Evolutionary conservation across 2,113 vertebrate genomes (phyloP).

Genomic region (Hippolais icterina): DNA sequence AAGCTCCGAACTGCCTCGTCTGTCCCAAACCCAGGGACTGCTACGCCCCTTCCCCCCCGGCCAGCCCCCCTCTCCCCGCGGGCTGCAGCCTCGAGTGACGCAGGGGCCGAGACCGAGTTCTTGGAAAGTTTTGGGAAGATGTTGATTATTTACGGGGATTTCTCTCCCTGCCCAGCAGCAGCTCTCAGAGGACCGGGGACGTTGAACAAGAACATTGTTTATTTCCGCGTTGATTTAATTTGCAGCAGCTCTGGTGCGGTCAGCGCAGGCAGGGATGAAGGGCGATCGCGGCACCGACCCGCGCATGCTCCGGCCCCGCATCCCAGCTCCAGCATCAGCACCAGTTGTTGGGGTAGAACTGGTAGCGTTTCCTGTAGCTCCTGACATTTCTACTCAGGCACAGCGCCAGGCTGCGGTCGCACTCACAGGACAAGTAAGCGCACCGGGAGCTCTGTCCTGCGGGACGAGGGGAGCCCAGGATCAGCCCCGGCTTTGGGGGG

Average conservation of each 20-base stretch:
- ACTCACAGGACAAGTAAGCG: conserved; percentile 16
- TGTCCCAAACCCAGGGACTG: not conserved
- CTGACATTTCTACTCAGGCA: conserved; percentile 16
- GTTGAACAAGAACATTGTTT: not conserved
- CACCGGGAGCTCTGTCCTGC: not conserved
- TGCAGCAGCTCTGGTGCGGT: fast-evolving
- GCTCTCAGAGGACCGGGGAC: not conserved
- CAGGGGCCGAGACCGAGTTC: not conserved
- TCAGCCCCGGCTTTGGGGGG: fast-evolving
- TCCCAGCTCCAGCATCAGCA: not conserved
- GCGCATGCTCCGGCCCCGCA: fast-evolving
- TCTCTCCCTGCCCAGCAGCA: not conserved
- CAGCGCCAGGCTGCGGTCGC: conserved; percentile 59
- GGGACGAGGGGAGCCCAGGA: not conserved
- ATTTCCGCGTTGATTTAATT: not conserved
- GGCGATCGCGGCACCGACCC: fast-evolving
- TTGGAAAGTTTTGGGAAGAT: not conserved
- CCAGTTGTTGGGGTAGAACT: fast-evolving
- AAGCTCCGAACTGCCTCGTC: not conserved
- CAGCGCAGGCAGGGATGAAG: fast-evolving
- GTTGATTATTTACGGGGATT: not conserved
- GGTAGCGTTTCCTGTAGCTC: not conserved
- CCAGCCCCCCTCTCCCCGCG: not conserved
- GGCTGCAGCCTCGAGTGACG: conserved; percentile 5
- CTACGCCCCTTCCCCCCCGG: not conserved